These are phyloP conservation scores for Plotosus lineatus DNA, from an alignment of 2,113 vertebrate genomes.

Conservation along the genomic window DNA sequence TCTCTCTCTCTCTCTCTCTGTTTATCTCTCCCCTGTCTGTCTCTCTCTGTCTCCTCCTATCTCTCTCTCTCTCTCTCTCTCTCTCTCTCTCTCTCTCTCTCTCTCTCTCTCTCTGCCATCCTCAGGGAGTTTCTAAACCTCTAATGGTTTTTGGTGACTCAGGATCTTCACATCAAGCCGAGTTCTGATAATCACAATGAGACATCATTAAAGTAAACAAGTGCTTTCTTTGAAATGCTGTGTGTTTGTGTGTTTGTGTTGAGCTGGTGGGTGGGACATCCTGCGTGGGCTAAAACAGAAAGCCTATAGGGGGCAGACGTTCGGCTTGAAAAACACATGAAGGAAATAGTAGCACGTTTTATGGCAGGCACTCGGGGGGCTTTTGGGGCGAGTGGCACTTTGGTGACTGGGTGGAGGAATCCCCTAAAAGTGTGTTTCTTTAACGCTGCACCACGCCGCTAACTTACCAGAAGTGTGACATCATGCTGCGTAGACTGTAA, in stretches of 20 bases:
- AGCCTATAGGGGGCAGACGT: constrained; percentile 24
- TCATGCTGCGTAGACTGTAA: not conserved
- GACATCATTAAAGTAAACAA: not conserved
- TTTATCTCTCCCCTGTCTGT: too few species aligned
- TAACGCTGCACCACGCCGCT: not conserved
- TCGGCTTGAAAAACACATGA: constrained; percentile 5
- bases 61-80: too few species aligned
- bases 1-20: too few species aligned
- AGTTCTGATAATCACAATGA: constrained; percentile 2
- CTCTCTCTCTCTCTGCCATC: too few species aligned
- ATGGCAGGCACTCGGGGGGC: not conserved
- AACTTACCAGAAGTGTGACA: constrained; percentile 39
- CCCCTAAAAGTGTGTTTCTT: constrained; percentile 13
- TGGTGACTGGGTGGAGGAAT: constrained; percentile 14
- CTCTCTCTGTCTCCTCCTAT: too few species aligned
- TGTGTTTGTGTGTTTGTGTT: not conserved
- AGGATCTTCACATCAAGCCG: not conserved
- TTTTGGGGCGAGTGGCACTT: not conserved
- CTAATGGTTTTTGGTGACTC: constrained; percentile 14
- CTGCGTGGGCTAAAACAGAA: constrained; percentile 27
- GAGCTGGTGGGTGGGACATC: not conserved
- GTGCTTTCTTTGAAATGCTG: constrained; percentile 28
- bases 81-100: too few species aligned
- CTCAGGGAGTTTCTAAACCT: not conserved
- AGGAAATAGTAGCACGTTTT: constrained; percentile 33